A percentile compares a stretch with the other conserved stretches of the same genome.
phyloP scores from a whole-genome alignment of 2,888 invertebrate species.

The Trisateles emortualis region DNA sequence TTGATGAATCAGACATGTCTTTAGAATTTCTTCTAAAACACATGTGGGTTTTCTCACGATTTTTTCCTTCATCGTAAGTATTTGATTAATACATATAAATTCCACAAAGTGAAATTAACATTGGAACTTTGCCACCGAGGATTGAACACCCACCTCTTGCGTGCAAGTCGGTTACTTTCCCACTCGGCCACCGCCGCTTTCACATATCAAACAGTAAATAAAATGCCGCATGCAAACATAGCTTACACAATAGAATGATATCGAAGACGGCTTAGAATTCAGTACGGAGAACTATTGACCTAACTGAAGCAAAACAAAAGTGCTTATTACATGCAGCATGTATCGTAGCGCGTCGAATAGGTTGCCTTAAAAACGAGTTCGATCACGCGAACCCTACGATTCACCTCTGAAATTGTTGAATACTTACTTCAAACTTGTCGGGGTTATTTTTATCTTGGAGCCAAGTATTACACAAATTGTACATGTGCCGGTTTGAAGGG shows the following conservation, averaged over 20 bases:
- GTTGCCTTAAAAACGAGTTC: constrained; percentile 65
- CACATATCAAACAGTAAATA: not conserved
- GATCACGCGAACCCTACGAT: constrained; percentile 73
- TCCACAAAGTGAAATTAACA: too few relatives aligned
- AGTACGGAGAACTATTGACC: constrained; percentile 52
- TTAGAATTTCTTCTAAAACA: too few relatives aligned
- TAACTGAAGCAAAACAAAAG: constrained; percentile 53
- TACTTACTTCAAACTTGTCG: constrained; percentile 30
- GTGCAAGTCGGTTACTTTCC: too few relatives aligned
- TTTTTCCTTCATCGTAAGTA: too few relatives aligned
- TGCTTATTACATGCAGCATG: constrained; percentile 58
- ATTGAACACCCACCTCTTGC: too few relatives aligned
- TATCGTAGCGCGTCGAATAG: constrained; percentile 62
- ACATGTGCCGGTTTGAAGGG: too few relatives aligned
- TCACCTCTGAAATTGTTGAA: constrained; percentile 55
- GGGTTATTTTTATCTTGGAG: constrained; percentile 11
- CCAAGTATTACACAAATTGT: not conserved
- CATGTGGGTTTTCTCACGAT: too few relatives aligned
- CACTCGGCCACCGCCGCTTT: too few relatives aligned
- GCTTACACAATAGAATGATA: constrained; percentile 13
- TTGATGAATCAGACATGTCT: too few relatives aligned
- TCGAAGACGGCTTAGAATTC: constrained; percentile 35
- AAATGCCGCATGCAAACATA: constrained; percentile 10
- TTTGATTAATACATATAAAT: too few relatives aligned
- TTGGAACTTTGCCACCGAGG: too few relatives aligned